Conservation (phyloP, 2,888 invertebrate species). For the Monochamus alternatus region DNA sequence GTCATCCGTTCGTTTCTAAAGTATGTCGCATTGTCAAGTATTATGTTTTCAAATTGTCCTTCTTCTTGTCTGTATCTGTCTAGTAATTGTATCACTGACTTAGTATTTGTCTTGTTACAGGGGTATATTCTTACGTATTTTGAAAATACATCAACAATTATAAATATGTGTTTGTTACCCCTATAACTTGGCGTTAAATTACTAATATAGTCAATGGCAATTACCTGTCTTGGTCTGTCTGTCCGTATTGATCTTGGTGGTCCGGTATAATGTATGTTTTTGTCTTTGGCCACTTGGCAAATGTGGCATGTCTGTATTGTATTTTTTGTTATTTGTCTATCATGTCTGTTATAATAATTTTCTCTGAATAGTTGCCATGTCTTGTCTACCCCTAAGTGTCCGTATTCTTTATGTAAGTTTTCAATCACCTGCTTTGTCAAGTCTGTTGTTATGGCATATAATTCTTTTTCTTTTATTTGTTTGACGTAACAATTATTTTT, state of each 20-base stretch:
- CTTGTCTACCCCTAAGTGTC: neutral
- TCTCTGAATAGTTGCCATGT: neutral
- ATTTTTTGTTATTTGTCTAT: no score
- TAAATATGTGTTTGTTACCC: neutral
- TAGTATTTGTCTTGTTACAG: neutral
- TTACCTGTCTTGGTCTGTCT: no score
- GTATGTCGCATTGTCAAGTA: neutral
- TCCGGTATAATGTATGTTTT: no score
- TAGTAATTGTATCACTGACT: neutral
- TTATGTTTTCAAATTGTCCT: neutral
- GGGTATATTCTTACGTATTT: neutral
- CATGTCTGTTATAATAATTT: no score
- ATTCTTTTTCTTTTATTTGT: neutral
- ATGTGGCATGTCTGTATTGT: no score
- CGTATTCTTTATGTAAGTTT: neutral
- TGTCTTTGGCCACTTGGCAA: no score
- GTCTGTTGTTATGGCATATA: neutral
- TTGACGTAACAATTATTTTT: neutral
- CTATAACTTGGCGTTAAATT: neutral
- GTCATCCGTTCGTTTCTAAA: neutral
- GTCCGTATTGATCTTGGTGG: no score
- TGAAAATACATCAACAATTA: slow-evolving; percentile 2
- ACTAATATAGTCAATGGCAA: no score
- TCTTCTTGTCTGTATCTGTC: neutral
- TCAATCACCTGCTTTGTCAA: neutral